Conservation (phyloP, 2,888 invertebrate genomes). For the Strigamia transsilvanica region DNA sequence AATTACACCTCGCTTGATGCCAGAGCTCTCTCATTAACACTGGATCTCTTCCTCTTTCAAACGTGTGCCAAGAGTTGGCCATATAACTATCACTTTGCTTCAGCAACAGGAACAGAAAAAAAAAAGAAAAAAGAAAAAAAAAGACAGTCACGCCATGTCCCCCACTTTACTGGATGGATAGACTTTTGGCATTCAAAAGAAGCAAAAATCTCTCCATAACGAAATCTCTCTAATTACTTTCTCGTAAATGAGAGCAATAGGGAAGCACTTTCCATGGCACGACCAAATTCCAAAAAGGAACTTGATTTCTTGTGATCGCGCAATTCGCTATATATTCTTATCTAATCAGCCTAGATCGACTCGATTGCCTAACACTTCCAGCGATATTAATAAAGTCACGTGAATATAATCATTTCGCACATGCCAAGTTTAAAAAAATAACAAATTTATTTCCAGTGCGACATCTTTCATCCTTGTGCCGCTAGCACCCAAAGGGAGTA, state of each 20-base stretch:
- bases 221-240: conserved; percentile 24
- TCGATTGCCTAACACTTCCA: background rate
- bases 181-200: conserved; percentile 43
- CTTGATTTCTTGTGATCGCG: background rate
- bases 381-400: background rate
- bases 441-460: conserved; percentile 5
- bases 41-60: conserved; percentile 40
- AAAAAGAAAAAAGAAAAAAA: background rate
- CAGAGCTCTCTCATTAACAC: conserved; percentile 42
- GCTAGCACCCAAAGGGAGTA: conserved; percentile 27
- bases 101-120: conserved; percentile 31
- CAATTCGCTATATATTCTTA: background rate
- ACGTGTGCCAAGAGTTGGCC: conserved; percentile 42
- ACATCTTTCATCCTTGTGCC: conserved; percentile 13
- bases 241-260: conserved; percentile 11
- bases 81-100: conserved; percentile 24
- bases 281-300: background rate
- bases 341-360: background rate
- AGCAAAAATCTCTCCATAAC: conserved; percentile 27
- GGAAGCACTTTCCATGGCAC: background rate
- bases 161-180: conserved; percentile 37
- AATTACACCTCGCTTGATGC: conserved; percentile 42
- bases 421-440: conserved; percentile 2
- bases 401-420: background rate
- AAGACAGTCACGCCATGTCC: conserved; percentile 27